These are phyloP conservation scores for Sceloporus tristichus DNA, from an alignment of 2,113 vertebrate genomes.

Conservation along the genomic window DNA sequence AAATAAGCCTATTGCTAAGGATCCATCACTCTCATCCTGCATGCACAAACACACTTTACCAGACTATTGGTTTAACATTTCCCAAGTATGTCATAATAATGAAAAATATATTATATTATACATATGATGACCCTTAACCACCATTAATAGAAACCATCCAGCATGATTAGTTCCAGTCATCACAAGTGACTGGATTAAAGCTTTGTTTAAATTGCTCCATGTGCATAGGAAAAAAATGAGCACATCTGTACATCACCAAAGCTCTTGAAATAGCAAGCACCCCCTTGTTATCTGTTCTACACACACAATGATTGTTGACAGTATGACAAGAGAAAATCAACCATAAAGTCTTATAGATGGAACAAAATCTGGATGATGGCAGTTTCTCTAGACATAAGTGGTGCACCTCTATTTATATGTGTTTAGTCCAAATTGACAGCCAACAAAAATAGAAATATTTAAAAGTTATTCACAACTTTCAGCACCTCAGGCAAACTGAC, in stretches of 20 bases:
- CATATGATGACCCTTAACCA: not conserved
- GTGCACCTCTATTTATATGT: no score
- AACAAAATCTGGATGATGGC: not conserved
- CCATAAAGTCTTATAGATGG: not conserved
- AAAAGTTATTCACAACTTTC: no score
- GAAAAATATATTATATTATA: not conserved
- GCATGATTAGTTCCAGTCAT: not conserved
- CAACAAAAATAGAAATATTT: not conserved
- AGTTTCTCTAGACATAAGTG: no score
- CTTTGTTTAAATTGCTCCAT: not conserved
- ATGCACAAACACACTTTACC: not conserved
- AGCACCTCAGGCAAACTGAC: no score
- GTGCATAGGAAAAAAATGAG: not conserved
- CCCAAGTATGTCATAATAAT: not conserved
- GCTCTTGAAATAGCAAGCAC: not conserved
- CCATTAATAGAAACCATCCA: not conserved
- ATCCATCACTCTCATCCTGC: not conserved
- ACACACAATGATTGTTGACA: not conserved
- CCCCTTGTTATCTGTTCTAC: not conserved
- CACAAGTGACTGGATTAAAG: not conserved
- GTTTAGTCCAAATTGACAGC: not conserved
- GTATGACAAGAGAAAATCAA: not conserved
- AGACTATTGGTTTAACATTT: not conserved
- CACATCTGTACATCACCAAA: not conserved
- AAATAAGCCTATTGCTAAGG: not conserved